A percentile compares a stretch with the other conserved stretches of the same genome.
Conservation (phyloP, 2,113 vertebrate species). For the Capra hircus region DNA sequence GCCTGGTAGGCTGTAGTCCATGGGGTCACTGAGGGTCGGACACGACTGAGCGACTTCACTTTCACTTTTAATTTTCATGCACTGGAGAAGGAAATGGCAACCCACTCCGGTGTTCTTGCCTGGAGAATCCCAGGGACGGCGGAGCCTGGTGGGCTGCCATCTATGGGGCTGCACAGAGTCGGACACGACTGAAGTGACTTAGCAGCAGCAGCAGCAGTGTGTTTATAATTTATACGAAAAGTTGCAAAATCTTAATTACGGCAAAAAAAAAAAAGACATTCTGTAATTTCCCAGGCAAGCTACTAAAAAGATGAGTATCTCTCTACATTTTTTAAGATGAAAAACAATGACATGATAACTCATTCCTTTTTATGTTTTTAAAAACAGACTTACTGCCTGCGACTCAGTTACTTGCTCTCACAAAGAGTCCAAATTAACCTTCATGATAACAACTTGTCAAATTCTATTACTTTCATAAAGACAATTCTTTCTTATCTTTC, state of each 20-base stretch:
- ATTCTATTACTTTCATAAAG: not conserved
- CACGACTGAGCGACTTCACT: no score
- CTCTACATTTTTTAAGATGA: slow-evolving; percentile 6
- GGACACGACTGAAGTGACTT: no score
- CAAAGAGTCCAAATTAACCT: slow-evolving; percentile 12
- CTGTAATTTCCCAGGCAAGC: slow-evolving; percentile 31
- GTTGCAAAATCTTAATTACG: slow-evolving; percentile 29
- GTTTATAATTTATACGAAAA: not conserved
- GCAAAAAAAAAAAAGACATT: not conserved
- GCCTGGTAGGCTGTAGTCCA: no score
- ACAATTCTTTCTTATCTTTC: not conserved
- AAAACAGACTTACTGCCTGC: not conserved
- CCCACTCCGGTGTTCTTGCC: no score
- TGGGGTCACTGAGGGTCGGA: no score
- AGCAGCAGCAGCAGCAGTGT: not conserved
- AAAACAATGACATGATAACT: not conserved
- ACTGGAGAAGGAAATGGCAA: no score
- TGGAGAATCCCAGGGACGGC: no score
- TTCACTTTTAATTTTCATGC: no score
- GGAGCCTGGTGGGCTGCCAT: no score
- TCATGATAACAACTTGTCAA: slow-evolving; percentile 1
- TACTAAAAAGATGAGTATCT: slow-evolving; percentile 5
- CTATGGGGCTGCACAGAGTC: no score
- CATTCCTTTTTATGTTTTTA: not conserved
- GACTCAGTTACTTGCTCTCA: not conserved